Evolutionary conservation across 2,888 invertebrate species (phyloP), one percentile per base, ranked within the genome.

Genomic region (Thelaira solivaga): DNA sequence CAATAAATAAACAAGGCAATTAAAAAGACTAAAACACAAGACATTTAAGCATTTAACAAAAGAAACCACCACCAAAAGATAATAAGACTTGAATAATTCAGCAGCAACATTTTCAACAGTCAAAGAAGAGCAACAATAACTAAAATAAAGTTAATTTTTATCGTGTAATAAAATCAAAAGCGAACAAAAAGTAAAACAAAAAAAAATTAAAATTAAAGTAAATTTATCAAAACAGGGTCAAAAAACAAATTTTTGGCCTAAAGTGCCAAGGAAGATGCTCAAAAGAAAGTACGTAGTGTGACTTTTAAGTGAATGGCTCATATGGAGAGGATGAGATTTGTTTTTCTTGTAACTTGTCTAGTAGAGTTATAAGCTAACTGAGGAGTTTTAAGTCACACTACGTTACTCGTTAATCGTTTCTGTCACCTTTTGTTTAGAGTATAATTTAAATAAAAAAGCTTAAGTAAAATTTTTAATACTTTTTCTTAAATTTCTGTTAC

Each of bases 1-100:
- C 85, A 85, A 86, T 85, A 86, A 85, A 85, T 86, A 84, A 85
- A 82, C 83, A 81, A 83, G 82, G 82, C 86, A 85, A 85, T 85
- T 86, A 85, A 85, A 83, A 85, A 82, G 81, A 80, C 83, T 45
- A 83, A 85, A 85, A 57, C 7, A 61, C 6, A 85, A 84, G n/a
- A n/a, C n/a, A n/a, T n/a, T n/a, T 83, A 85, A 86, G 84, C 84
- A 83, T 83, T 85, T 83, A 85, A 84, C 84, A 84, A 84, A 34
- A 65, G 29, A 72, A 55, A 61, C 22, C 18, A 29, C 20, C 10
- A 61, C 51, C 6, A 59, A 59, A 65, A 51, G 11, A 59, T 24
- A 31, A 43, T 31, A 24, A 16, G 11, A 36, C 16, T 39, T 53
- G 26, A 59, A 73, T 57, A 65, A 57, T 47, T 39, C n/a, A 41